Base-by-base conservation (phyloP, 2,113 vertebrate genomes). In the Trachemys scripta region DNA sequence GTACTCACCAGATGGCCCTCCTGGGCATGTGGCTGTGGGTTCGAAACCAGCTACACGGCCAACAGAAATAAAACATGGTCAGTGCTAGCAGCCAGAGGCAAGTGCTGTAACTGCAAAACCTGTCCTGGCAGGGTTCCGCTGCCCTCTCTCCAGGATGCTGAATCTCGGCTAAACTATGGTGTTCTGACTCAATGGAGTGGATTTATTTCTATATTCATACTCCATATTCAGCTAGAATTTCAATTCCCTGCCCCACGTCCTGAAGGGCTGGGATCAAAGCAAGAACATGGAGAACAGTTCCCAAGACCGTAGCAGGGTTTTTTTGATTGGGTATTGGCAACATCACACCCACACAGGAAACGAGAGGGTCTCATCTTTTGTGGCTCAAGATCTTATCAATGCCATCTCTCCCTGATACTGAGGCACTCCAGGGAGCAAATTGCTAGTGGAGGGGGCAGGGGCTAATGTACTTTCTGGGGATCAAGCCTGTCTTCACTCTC, bases 41-140 rank as follows among this genome's bases (percentile, higher is more conserved):
- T 98, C 97, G 90, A 97, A 97, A 25, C 98, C 98, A 94, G 97
- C 98, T 98, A 75, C 35, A 54, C 13, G 78, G 38, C 50, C 49
- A 94, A 80, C 25, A 88, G 85, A 97, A 87, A 94, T 20, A 94
- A 22, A 90, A 90, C 11, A 88, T 22, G 57, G 29, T 56, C 7
- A 9, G 24, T 31, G 38, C 35, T 65, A 62, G 4, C 5, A 53
- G 8, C 24, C 10, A 42, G 69, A 75, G 69, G 22, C 75, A 78
- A 78, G 49, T 4, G 29, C 50, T 35, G 17, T 47, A 47, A 78
- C 29, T 75, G 25, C 82, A 45, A 25, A 47, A 49, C 89, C 16
- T 16, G 35, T 20, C 45, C 0, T 51, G 59, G 49, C 24, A 49
- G 24, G 38, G 12, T 72, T 72, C 75, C 3, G 5, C 20, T 47